Evolutionary conservation across 1,140 invertebrate genomes (phyloP).

Genomic region (Trichomalopsis sarcophagae): DNA sequence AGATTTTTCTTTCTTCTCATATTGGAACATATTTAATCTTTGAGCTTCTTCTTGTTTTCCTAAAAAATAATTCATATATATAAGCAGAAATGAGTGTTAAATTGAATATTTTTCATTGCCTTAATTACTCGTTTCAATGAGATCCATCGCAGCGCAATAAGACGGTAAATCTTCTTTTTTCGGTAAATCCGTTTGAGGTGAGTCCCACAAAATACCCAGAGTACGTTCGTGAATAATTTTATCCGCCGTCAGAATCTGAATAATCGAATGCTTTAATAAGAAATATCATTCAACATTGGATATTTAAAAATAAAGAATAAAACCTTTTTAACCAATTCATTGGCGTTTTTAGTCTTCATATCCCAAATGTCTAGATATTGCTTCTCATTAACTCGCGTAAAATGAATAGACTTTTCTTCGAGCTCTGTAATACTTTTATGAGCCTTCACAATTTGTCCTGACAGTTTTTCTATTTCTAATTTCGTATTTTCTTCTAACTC

Average conservation of each 20-base stretch:
- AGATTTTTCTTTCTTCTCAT: slow-evolving; percentile 56
- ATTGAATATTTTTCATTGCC: neutral
- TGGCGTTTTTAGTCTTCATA: slow-evolving; percentile 80
- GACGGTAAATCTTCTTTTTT: slow-evolving; percentile 67
- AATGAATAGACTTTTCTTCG: slow-evolving; percentile 81
- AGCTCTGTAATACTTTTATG: slow-evolving; percentile 81
- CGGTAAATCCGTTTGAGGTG: slow-evolving; percentile 67
- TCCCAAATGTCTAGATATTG: slow-evolving; percentile 79
- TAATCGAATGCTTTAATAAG: slow-evolving; percentile 24
- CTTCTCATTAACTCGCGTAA: slow-evolving; percentile 78
- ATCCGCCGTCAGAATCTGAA: slow-evolving; percentile 78
- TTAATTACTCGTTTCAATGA: slow-evolving; percentile 61
- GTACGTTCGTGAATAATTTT: slow-evolving; percentile 82
- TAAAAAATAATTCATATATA: slow-evolving; percentile 40
- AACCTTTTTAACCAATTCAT: slow-evolving; percentile 75
- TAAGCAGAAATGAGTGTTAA: neutral
- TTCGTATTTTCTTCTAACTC: slow-evolving; percentile 78
- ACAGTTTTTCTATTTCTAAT: slow-evolving; percentile 76
- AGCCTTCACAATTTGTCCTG: slow-evolving; percentile 78
- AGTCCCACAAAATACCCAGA: slow-evolving; percentile 79
- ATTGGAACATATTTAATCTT: slow-evolving; percentile 56
- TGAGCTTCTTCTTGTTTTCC: slow-evolving; percentile 61
- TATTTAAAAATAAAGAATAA: neutral
- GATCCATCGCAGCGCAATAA: slow-evolving; percentile 59
- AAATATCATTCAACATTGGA: neutral